Evolutionary conservation across 2,888 invertebrate species (phyloP).

Genomic region (Ptilodon capucinus): DNA sequence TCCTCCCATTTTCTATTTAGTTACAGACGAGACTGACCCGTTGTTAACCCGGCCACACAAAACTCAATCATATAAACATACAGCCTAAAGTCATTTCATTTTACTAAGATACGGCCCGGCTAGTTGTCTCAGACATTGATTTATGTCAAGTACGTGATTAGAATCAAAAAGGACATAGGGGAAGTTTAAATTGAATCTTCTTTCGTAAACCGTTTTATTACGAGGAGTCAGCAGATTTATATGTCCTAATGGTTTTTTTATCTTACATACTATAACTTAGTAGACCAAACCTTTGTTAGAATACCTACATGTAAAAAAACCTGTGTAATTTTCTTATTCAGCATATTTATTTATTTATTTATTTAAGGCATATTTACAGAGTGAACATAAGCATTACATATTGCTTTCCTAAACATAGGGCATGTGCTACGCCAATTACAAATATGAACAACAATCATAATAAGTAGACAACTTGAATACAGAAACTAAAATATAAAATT

Average conservation of each 20-base stretch:
- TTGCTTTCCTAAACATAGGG: no score
- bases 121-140: conserved; percentile 17
- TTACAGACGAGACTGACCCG: no score
- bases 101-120: neutral
- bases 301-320: no score
- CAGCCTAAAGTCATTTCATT: conserved; percentile 1
- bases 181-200: conserved; percentile 8
- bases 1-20: no score
- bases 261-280: neutral
- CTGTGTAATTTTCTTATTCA: no score
- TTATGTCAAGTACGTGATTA: conserved; percentile 16
- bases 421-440: no score
- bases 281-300: neutral
- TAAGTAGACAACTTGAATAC: no score
- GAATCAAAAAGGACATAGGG: conserved; percentile 3
- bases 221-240: neutral
- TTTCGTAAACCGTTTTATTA: neutral
- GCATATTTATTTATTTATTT: no score
- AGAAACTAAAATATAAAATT: no score
- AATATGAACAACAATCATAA: no score
- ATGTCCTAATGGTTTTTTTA: neutral
- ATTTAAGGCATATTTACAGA: no score
- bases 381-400: no score
- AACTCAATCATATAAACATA: neutral
- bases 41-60: neutral